These are phyloP conservation scores for Callipepla squamata DNA, from an alignment of 2,113 vertebrate genomes.

Conservation along the genomic window DNA sequence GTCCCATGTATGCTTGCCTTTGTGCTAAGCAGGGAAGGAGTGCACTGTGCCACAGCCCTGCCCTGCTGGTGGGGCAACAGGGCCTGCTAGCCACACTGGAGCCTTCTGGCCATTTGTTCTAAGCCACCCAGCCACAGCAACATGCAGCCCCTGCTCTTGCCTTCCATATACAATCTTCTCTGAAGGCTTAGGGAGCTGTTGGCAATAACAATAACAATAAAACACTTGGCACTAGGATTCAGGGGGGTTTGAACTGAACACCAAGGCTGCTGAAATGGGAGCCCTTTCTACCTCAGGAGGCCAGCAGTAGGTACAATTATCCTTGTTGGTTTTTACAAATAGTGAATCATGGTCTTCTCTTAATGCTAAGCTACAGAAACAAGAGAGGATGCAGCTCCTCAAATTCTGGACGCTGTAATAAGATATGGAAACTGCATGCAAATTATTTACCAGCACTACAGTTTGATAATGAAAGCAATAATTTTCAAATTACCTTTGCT, in stretches of 20 bases:
- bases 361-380: not conserved
- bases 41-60: not conserved
- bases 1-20: fast-evolving
- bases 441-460: conserved; percentile 43
- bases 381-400: not conserved
- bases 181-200: not conserved
- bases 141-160: not conserved
- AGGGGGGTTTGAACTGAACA: not conserved
- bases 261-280: not conserved
- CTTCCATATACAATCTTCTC: not conserved
- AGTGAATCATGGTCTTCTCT: not conserved
- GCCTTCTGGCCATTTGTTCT: not conserved
- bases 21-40: not conserved
- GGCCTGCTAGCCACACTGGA: not conserved
- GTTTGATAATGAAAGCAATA: conserved; percentile 33
- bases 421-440: conserved; percentile 37
- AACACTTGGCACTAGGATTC: not conserved
- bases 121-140: not conserved
- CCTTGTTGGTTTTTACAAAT: not conserved
- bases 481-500: conserved; percentile 50
- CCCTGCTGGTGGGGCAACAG: not conserved
- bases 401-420: not conserved
- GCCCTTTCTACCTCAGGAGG: fast-evolving
- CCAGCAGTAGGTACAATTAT: not conserved
- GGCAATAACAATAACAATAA: not conserved